A percentile compares a stretch with the other conserved stretches of the same genome.
Evolutionary conservation across 2,113 vertebrate species (phyloP).

Genomic region (Pangasianodon gigas): DNA sequence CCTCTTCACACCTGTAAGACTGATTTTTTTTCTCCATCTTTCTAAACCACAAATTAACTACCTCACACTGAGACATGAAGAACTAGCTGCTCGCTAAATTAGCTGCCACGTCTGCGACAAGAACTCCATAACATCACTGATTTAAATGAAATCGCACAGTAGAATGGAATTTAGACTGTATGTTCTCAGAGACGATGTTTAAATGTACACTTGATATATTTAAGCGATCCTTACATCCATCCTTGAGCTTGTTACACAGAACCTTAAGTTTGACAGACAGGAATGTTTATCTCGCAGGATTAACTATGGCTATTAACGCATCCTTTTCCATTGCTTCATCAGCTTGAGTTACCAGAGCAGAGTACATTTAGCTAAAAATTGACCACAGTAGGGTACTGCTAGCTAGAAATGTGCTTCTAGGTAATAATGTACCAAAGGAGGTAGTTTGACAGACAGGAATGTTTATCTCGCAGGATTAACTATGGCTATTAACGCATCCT

Average conservation of each 20-base stretch:
- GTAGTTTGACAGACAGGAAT: neutral
- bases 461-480: neutral
- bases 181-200: neutral
- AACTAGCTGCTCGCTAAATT: neutral
- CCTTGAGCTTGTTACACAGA: neutral
- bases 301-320: neutral
- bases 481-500: neutral
- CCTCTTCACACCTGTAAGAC: neutral
- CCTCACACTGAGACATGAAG: neutral
- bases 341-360: neutral
- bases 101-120: neutral
- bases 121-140: neutral
- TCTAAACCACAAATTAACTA: constrained; percentile 5
- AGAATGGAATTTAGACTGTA: neutral
- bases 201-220: neutral
- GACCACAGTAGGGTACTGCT: neutral
- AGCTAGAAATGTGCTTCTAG: neutral
- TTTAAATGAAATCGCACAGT: neutral
- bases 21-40: neutral
- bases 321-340: neutral
- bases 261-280: neutral
- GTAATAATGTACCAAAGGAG: neutral
- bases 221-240: neutral
- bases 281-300: neutral
- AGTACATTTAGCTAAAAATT: neutral